Percentiles rank a stretch among this genome's conserved stretches.
Conservation (phyloP, 2,888 invertebrate species). For the Acronicta alni region DNA sequence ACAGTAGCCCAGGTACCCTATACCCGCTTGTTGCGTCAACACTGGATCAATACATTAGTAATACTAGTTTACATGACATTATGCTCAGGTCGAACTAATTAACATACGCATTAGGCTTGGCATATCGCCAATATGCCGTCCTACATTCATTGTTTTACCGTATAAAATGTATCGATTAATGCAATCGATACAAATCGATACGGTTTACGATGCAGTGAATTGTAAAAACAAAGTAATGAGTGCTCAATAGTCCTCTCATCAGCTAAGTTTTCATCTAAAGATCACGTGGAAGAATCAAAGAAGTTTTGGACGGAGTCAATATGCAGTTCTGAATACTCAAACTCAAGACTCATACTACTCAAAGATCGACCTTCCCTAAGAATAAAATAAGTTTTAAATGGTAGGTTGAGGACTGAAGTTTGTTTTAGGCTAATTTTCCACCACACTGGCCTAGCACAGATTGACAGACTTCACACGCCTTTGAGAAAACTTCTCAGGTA, state of each 20-base stretch:
- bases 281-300: too few relatives aligned
- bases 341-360: too few relatives aligned
- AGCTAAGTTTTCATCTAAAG: neutral
- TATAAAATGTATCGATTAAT: constrained; percentile 47
- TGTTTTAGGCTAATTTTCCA: too few relatives aligned
- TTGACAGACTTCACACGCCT: too few relatives aligned
- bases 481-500: too few relatives aligned
- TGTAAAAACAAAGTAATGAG: constrained; percentile 15
- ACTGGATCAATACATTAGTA: constrained; percentile 59
- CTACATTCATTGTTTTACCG: constrained; percentile 51
- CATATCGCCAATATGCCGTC: constrained; percentile 48
- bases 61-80: constrained; percentile 56
- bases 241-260: neutral
- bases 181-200: constrained; percentile 38
- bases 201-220: constrained; percentile 24
- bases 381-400: too few relatives aligned
- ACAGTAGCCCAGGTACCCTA: constrained; percentile 5
- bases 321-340: too few relatives aligned
- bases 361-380: too few relatives aligned
- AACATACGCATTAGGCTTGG: constrained; percentile 49
- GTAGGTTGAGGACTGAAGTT: too few relatives aligned
- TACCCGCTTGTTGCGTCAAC: constrained; percentile 27
- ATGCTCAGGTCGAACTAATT: constrained; percentile 39
- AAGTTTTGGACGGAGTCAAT: too few relatives aligned
- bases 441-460: too few relatives aligned